Percentiles rank a stretch among this genome's conserved stretches.
phyloP scores from a whole-genome alignment of 2,797 vertebrate species.

The Aquila chrysaetos region DNA sequence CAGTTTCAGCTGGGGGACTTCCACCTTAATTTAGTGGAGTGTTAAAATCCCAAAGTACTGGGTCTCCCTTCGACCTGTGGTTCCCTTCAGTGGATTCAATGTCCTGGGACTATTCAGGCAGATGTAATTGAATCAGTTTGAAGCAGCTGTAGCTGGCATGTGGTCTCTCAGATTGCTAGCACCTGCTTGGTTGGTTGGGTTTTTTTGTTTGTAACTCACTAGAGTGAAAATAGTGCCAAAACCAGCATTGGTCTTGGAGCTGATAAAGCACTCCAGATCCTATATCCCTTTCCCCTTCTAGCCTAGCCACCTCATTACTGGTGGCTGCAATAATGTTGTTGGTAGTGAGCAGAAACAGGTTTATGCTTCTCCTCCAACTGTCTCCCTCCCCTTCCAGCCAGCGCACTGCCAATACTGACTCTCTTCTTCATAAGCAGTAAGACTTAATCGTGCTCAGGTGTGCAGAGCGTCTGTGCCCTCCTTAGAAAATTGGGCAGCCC shows the following conservation, averaged over 20 bases:
- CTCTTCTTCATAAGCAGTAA: slow-evolving; percentile 41
- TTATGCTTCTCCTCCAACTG: slow-evolving; percentile 52
- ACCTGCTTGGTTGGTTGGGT: slow-evolving; percentile 67
- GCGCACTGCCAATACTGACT: slow-evolving; percentile 34
- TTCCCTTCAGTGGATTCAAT: slow-evolving; percentile 55
- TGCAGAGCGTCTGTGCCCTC: slow-evolving; percentile 52
- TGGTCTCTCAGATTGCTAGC: slow-evolving; percentile 76
- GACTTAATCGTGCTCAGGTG: slow-evolving; percentile 76
- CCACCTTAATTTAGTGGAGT: not conserved
- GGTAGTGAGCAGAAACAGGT: slow-evolving; percentile 48
- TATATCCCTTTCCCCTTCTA: slow-evolving; percentile 59
- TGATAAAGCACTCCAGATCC: slow-evolving; percentile 65
- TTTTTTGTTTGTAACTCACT: slow-evolving; percentile 63
- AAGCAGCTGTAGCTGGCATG: slow-evolving; percentile 81
- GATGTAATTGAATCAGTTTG: slow-evolving; percentile 78
- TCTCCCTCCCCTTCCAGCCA: slow-evolving; percentile 11
- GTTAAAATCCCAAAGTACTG: not conserved
- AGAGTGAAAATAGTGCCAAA: slow-evolving; percentile 73
- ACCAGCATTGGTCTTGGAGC: slow-evolving; percentile 76
- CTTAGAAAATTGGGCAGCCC: slow-evolving; percentile 64
- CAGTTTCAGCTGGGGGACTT: not conserved
- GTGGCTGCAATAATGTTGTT: slow-evolving; percentile 55
- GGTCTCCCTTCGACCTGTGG: slow-evolving; percentile 34
- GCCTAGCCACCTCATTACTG: slow-evolving; percentile 52
- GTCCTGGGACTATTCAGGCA: slow-evolving; percentile 76